Evolutionary conservation across 2,113 vertebrate species (phyloP).

Genomic region (Orycteropus afer): DNA sequence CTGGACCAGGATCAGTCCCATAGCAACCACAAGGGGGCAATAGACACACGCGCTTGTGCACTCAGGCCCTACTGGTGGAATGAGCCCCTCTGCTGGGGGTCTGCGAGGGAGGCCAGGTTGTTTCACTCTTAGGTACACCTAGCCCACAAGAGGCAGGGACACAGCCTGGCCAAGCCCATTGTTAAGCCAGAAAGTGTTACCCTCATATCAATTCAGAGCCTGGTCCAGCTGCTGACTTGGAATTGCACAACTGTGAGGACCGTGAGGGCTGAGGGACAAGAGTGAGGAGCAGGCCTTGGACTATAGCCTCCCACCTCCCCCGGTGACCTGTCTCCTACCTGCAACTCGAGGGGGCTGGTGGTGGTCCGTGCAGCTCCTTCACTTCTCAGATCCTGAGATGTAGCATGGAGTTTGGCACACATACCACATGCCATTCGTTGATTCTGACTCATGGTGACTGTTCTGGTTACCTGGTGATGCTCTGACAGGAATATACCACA

Average conservation of each 20-base stretch:
- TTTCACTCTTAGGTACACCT: not conserved
- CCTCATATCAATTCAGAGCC: not conserved
- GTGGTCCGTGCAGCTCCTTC: not conserved
- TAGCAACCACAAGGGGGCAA: constrained; percentile 56
- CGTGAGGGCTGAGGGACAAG: not conserved
- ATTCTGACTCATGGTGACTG: no score
- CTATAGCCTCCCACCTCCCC: not conserved
- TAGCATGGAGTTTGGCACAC: not conserved
- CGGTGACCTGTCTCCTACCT: not conserved
- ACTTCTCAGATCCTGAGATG: not conserved
- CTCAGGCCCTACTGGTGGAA: not conserved
- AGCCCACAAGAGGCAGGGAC: not conserved
- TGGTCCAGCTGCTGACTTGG: not conserved
- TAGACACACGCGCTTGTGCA: not conserved
- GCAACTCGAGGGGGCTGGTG: not conserved
- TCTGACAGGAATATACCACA: no score
- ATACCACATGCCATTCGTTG: no score
- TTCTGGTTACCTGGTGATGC: no score
- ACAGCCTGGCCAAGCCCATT: not conserved
- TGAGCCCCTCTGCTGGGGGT: not conserved
- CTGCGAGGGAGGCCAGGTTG: not conserved
- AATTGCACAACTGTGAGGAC: not conserved
- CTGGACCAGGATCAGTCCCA: not conserved
- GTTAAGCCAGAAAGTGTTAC: not conserved
- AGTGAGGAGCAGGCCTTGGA: not conserved